Percentiles rank a stretch among this genome's conserved stretches.
These are phyloP conservation scores for Sebastes hubbsi DNA, from an alignment of 2,797 vertebrate species.

Conservation along the genomic window DNA sequence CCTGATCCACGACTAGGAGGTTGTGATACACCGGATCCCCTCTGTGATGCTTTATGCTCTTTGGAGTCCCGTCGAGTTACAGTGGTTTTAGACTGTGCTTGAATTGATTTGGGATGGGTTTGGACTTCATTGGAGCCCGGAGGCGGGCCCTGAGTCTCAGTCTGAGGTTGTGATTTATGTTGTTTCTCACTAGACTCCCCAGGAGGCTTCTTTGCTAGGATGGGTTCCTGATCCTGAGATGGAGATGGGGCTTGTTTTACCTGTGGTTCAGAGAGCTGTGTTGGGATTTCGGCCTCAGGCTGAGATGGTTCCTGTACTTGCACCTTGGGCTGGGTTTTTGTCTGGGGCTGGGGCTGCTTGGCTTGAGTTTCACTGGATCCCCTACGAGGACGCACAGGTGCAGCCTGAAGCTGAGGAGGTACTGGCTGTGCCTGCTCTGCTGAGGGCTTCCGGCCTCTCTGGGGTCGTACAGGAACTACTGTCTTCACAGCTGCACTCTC, in stretches of 20 bases:
- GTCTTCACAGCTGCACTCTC: slow-evolving; percentile 52
- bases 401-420: slow-evolving; percentile 57
- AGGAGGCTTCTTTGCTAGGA: slow-evolving; percentile 26
- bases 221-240: slow-evolving; percentile 36
- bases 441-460: slow-evolving; percentile 69
- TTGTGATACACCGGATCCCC: slow-evolving; percentile 46
- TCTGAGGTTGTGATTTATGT: slow-evolving; percentile 37
- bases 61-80: slow-evolving; percentile 54
- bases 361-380: slow-evolving; percentile 63
- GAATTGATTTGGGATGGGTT: slow-evolving; percentile 60
- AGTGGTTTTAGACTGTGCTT: slow-evolving; percentile 40
- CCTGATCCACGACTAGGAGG: slow-evolving; percentile 35
- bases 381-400: slow-evolving; percentile 52
- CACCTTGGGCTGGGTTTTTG: slow-evolving; percentile 33
- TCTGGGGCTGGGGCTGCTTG: slow-evolving; percentile 33
- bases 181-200: slow-evolving; percentile 35
- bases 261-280: slow-evolving; percentile 33
- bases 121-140: slow-evolving; percentile 37
- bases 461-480: slow-evolving; percentile 71
- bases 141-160: slow-evolving; percentile 28
- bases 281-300: not conserved
- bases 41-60: slow-evolving; percentile 63
- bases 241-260: slow-evolving; percentile 35
- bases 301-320: slow-evolving; percentile 18
- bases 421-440: slow-evolving; percentile 64